A percentile compares a stretch with the other conserved stretches of the same genome.
phyloP scores from a whole-genome alignment of 2,888 invertebrate genomes.

The Agonopterix arenella region DNA sequence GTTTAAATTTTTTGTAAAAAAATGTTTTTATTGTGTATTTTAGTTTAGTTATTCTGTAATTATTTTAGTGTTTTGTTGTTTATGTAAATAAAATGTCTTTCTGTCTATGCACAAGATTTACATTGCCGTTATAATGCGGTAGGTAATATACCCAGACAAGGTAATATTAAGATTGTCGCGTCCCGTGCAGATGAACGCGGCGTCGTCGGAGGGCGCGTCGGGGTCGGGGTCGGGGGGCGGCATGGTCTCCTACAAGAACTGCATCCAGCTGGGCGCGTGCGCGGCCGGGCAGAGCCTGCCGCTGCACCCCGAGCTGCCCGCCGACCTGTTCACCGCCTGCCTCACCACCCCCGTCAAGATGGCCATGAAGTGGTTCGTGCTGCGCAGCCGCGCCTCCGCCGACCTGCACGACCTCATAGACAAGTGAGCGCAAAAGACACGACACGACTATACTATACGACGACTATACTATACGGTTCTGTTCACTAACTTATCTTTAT shows the following conservation, averaged over 20 bases:
- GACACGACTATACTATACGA: not conserved
- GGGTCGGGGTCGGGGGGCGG: conserved; percentile 7
- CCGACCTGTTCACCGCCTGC: conserved; percentile 98
- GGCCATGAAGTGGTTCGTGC: conserved; percentile 95
- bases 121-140: no score
- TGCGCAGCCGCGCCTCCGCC: conserved; percentile 86
- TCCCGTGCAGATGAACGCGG: not conserved
- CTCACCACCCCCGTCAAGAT: conserved; percentile 98
- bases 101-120: no score
- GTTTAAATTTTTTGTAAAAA: no score
- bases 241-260: conserved; percentile 87
- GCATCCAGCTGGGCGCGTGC: conserved; percentile 98
- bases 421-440: conserved; percentile 82
- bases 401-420: conserved; percentile 92
- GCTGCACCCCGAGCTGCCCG: conserved; percentile 98
- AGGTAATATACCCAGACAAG: no score
- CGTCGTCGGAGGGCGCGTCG: conserved; percentile 5
- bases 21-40: no score
- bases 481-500: no score
- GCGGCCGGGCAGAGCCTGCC: conserved; percentile 95
- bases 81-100: no score
- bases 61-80: no score
- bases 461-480: no score
- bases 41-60: no score
- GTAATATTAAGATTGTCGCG: no score